Conservation (phyloP, 37 sponge, comb jelly and placozoan genomes). For the Petrosia ficiformis region DNA sequence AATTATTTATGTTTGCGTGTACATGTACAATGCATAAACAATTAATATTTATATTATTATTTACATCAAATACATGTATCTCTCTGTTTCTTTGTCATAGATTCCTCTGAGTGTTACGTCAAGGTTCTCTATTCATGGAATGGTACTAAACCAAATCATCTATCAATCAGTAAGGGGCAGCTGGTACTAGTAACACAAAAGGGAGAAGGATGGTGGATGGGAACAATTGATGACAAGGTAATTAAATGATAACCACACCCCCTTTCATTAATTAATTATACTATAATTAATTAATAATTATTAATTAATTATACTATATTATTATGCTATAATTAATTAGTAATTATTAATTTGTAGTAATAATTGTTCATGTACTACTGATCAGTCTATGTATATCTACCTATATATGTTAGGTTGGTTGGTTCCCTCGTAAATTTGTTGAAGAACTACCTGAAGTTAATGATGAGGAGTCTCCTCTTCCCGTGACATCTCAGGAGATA, state of each 20-base stretch:
- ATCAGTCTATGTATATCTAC: no score
- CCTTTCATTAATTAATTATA: neutral
- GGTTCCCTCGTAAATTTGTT: conserved; percentile 85
- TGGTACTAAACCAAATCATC: conserved; percentile 55
- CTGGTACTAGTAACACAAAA: conserved; percentile 37
- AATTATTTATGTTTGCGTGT: neutral
- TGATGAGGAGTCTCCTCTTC: neutral
- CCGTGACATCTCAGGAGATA: neutral
- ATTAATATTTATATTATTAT: conserved; percentile 13
- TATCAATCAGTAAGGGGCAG: conserved; percentile 53
- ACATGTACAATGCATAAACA: neutral
- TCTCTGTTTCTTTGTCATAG: conserved; percentile 10
- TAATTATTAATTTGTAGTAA: no score
- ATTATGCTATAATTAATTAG: no score
- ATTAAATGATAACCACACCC: neutral
- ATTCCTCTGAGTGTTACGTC: conserved; percentile 6
- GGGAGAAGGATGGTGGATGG: conserved; percentile 74
- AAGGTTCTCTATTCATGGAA: conserved; percentile 56
- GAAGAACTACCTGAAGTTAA: conserved; percentile 6
- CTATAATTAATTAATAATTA: no score
- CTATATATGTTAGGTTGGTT: conserved; percentile 45
- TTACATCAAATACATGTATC: neutral
- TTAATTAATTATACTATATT: no score
- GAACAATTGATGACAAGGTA: conserved; percentile 38
- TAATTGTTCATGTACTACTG: no score